These are phyloP conservation scores for Crocodylus rhombifer DNA, from an alignment of 2,797 vertebrate genomes.

Conservation along the genomic window DNA sequence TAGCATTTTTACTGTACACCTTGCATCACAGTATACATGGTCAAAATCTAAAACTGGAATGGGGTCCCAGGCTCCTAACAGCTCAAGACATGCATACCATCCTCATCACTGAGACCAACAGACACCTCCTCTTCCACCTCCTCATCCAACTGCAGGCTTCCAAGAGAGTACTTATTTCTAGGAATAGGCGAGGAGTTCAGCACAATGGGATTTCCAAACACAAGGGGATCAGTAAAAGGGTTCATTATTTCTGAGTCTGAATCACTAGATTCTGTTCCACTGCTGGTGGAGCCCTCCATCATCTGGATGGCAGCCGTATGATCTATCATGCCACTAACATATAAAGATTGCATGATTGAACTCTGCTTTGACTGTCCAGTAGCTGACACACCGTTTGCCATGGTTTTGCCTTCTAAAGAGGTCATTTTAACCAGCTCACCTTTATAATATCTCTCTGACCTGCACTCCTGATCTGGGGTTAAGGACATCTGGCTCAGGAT, in stretches of 20 bases:
- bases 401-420: constrained; percentile 82
- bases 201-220: constrained; percentile 79
- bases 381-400: constrained; percentile 86
- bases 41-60: background rate
- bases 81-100: constrained; percentile 84
- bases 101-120: constrained; percentile 87
- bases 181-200: constrained; percentile 82
- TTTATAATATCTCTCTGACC: constrained; percentile 75
- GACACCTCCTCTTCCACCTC: constrained; percentile 84
- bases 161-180: constrained; percentile 86
- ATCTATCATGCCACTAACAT: constrained; percentile 46
- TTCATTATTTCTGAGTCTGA: constrained; percentile 84
- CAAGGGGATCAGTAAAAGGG: constrained; percentile 79
- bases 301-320: constrained; percentile 85
- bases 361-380: constrained; percentile 78
- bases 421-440: constrained; percentile 75
- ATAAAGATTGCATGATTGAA: constrained; percentile 69
- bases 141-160: constrained; percentile 88
- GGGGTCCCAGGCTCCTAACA: constrained; percentile 67
- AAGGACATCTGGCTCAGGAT: constrained; percentile 84
- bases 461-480: constrained; percentile 61
- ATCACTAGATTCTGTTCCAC: constrained; percentile 93
- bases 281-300: constrained; percentile 89
- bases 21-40: background rate
- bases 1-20: background rate